Base-by-base conservation (phyloP, 2,113 vertebrate genomes). In the Pholis gunnellus region DNA sequence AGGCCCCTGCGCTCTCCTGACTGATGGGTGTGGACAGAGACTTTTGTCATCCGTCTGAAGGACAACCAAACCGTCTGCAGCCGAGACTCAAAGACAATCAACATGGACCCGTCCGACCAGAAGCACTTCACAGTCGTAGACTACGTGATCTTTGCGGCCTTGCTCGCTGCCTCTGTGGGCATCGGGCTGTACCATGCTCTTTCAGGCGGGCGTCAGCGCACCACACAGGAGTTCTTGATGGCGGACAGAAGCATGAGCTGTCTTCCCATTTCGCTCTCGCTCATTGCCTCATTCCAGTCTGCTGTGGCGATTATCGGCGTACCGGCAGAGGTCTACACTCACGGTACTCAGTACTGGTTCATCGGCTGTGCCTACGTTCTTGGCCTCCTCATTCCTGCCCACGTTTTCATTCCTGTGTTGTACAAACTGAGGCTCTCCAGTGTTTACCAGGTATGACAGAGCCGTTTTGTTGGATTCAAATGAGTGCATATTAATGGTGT, bases 321-420 rank as follows among this genome's bases (percentile, higher is more conserved):
- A 2, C 98, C 98, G 0, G 93, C 95, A 0, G 98, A 99, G 89
- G 95, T 99, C 89, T 99, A 96, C 88, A 88, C 76, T 1, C 95
- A 95, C 1, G 98, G 98, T 14, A 99, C 97, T 0, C 95, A 98
- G 94, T 99, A 99, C 88, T 99, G 98, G 98, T 99, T 99, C 93
- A 96, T 99, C 0, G 98, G 98, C 79, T 97, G 96, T 83, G 96
- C 94, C 82, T 99, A 99, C 86, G 34, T 99, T 31, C 92, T 98
- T 79, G 98, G 98, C 8, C 96, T 99, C 66, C 88, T 99, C 83
- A 97, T 99, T 79, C 97, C 98, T 0, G 98, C 97, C 0, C 96
- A 97, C 15, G 0, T 99, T 91, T 99, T 99, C 94, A 96, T 99
- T 87, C 98, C 98, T 0, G 9, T 98, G 73, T 97, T 99, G 92